Evolutionary conservation across 2,888 invertebrate genomes (phyloP).

Genomic region (Phragmatobia fuliginosa): DNA sequence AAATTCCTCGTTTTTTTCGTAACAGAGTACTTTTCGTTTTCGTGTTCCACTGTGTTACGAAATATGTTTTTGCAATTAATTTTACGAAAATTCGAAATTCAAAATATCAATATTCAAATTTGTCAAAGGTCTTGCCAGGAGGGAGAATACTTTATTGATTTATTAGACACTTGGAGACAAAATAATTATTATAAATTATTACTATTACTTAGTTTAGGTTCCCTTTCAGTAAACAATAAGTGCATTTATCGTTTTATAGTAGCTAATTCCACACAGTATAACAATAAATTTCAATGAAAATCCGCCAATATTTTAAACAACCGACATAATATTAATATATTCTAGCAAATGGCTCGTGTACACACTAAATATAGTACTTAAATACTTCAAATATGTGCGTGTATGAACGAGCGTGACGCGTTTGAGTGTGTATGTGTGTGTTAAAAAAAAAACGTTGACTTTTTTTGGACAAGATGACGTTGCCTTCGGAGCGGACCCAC

Average conservation of each 20-base stretch:
- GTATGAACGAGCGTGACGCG: slow-evolving; percentile 64
- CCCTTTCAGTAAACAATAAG: not conserved
- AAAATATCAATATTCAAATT: too few species aligned
- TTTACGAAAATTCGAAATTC: too few species aligned
- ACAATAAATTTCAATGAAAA: slow-evolving; percentile 38
- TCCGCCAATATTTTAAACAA: slow-evolving; percentile 42
- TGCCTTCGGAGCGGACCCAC: slow-evolving; percentile 22
- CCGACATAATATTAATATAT: slow-evolving; percentile 25
- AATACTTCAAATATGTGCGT: slow-evolving; percentile 58
- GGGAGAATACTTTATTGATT: not conserved
- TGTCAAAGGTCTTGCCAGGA: not conserved
- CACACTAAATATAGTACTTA: slow-evolving; percentile 55
- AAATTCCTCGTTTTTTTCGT: not conserved
- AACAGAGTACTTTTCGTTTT: not conserved
- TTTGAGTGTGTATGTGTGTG: slow-evolving; percentile 40
- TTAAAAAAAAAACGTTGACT: slow-evolving; percentile 28
- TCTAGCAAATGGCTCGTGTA: slow-evolving; percentile 51
- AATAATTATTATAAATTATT: not conserved
- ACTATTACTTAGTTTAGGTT: not conserved
- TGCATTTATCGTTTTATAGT: slow-evolving; percentile 14
- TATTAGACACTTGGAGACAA: not conserved
- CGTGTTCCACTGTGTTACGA: not conserved
- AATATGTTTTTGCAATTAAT: too few species aligned
- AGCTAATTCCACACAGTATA: slow-evolving; percentile 59
- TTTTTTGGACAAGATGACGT: slow-evolving; percentile 8